Conservation (phyloP, 2,888 invertebrate genomes). For the Hypsopygia costalis region DNA sequence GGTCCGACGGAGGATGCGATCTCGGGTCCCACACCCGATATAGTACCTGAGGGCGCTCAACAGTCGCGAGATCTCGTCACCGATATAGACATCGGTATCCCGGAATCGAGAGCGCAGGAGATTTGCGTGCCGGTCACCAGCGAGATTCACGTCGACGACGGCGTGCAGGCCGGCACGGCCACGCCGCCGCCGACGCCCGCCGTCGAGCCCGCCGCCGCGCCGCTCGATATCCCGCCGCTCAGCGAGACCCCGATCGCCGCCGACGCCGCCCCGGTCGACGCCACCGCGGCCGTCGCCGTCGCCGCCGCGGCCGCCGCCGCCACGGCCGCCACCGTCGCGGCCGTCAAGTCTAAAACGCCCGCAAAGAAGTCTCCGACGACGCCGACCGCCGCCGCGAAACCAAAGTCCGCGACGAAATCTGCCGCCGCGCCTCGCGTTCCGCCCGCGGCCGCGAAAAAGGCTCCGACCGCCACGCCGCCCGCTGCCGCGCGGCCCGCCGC, state of each 20-base stretch:
- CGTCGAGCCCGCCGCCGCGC: constrained; percentile 36
- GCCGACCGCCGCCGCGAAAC: constrained; percentile 29
- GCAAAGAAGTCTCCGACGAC: constrained; percentile 42
- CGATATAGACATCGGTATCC: constrained; percentile 61
- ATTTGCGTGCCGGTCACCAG: constrained; percentile 69
- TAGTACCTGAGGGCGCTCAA: constrained; percentile 47
- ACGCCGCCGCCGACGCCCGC: constrained; percentile 37
- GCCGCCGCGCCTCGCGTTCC: constrained; percentile 30
- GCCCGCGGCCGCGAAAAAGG: constrained; percentile 24
- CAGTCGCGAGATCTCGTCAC: constrained; percentile 53
- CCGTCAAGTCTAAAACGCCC: constrained; percentile 29
- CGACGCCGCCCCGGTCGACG: constrained; percentile 40
- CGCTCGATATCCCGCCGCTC: constrained; percentile 25
- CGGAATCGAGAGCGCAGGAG: constrained; percentile 67
- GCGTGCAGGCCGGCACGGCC: constrained; percentile 30
- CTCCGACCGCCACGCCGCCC: constrained; percentile 19
- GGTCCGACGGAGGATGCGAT: constrained; percentile 11
- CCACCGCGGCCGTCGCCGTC: constrained; percentile 35
- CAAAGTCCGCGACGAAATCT: constrained; percentile 24
- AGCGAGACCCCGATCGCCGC: constrained; percentile 28
- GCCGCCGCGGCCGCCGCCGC: constrained; percentile 33
- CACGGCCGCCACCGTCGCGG: constrained; percentile 29
- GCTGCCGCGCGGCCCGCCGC: constrained; percentile 19
- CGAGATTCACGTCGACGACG: constrained; percentile 56
- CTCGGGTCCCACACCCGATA: constrained; percentile 52